phyloP scores from a whole-genome alignment of 2,797 vertebrate genomes.

The Falco berigora region DNA sequence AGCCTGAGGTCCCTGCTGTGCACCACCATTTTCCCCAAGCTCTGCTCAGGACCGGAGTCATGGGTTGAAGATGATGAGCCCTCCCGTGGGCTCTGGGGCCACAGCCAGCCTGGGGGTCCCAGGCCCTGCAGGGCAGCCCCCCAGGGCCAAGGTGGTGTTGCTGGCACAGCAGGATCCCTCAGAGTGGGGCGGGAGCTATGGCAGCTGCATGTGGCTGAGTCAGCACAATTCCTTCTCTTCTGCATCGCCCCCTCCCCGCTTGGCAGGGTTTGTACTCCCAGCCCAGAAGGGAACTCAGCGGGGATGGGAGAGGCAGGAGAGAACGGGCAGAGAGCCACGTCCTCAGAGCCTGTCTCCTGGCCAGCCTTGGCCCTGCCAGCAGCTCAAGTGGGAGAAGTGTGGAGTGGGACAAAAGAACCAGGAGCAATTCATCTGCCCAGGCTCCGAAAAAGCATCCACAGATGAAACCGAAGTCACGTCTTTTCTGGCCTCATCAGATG shows the following conservation, averaged over 20 bases:
- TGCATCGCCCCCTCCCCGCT: not conserved
- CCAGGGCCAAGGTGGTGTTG: not conserved
- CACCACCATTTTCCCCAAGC: not conserved
- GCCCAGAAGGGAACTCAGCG: not conserved
- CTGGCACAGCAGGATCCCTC: not conserved
- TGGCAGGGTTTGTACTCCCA: slow-evolving; percentile 1
- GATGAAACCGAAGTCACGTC: not conserved
- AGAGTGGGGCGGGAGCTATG: not conserved
- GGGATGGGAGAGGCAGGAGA: slow-evolving; percentile 15
- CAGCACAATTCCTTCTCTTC: slow-evolving; percentile 3
- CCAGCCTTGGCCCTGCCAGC: slow-evolving; percentile 1
- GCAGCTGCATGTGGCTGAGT: not conserved
- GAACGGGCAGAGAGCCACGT: not conserved
- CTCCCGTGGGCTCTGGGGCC: not conserved
- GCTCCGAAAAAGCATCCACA: not conserved
- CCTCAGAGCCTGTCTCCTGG: not conserved
- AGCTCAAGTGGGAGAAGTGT: not conserved
- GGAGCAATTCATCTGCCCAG: not conserved
- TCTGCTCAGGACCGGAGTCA: not conserved
- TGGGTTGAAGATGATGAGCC: not conserved
- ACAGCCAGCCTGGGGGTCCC: not conserved
- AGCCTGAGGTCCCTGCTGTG: not conserved
- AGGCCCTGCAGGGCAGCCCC: not conserved
- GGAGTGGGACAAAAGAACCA: not conserved
- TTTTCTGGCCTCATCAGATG: not conserved